Evolutionary conservation across 2,797 vertebrate genomes (phyloP).

Genomic region (Psittacula echo): DNA sequence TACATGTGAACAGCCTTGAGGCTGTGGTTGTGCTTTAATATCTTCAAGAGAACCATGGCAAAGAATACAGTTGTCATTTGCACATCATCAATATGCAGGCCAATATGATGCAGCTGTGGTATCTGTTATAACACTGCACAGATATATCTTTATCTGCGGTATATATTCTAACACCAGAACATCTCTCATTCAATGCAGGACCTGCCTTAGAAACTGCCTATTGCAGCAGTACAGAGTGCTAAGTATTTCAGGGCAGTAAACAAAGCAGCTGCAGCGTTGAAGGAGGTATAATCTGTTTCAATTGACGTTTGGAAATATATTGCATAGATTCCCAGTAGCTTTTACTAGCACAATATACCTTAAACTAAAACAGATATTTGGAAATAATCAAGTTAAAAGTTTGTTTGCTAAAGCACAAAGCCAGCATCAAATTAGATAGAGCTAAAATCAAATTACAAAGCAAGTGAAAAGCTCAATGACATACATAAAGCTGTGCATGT

Average conservation of each 20-base stretch:
- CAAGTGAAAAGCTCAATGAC: background rate
- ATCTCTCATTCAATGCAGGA: background rate
- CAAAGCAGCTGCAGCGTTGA: background rate
- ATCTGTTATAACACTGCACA: background rate
- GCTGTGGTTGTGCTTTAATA: background rate
- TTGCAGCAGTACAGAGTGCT: background rate
- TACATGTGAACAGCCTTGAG: constrained; percentile 26
- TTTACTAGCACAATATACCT: background rate
- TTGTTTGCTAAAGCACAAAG: background rate
- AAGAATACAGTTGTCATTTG: background rate
- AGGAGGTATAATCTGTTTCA: background rate
- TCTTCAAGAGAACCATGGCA: background rate
- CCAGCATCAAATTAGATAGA: background rate
- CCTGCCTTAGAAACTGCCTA: background rate
- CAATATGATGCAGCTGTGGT: background rate
- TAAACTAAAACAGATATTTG: background rate
- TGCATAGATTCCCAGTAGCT: background rate
- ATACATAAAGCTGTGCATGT: background rate
- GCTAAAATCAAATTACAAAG: background rate
- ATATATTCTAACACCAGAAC: background rate
- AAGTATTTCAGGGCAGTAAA: background rate
- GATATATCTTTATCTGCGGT: background rate
- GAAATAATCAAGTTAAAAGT: background rate
- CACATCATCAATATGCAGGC: background rate
- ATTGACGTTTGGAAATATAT: background rate